phyloP scores from a whole-genome alignment of 1,140 invertebrate genomes.

The Thaumatotibia leucotreta region DNA sequence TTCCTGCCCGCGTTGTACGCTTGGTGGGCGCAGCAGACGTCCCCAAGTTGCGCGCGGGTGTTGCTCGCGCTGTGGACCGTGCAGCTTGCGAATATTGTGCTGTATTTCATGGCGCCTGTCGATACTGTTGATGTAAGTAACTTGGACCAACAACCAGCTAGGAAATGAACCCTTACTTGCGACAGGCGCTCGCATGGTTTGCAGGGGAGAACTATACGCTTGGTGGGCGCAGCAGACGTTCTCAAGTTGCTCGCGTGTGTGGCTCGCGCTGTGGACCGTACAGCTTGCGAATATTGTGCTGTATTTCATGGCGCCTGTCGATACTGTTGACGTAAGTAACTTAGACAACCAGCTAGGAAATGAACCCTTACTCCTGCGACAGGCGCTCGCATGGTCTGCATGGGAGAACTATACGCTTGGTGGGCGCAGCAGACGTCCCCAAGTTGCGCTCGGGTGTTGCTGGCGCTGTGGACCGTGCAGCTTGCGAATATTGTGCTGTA shows the following conservation, averaged over 20 bases:
- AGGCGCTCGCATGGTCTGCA: conserved; percentile 19
- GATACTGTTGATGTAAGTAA: conserved; percentile 51
- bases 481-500: conserved; percentile 78
- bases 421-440: conserved; percentile 92
- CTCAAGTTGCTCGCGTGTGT: conserved; percentile 81
- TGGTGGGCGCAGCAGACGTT: conserved; percentile 96
- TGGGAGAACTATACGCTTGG: conserved; percentile 77
- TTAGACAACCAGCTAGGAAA: too few relatives aligned
- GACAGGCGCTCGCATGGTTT: too few relatives aligned
- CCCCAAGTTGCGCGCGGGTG: conserved; percentile 82
- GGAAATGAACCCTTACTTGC: too few relatives aligned
- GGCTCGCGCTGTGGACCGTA: conserved; percentile 85
- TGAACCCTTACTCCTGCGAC: too few relatives aligned
- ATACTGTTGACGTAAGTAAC: conserved; percentile 50
- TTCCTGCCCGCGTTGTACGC: conserved; percentile 88
- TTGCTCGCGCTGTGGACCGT: conserved; percentile 87
- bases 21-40: conserved; percentile 95
- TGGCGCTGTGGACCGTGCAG: conserved; percentile 86
- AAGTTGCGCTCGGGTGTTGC: conserved; percentile 83
- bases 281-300: conserved; percentile 82
- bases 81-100: conserved; percentile 81
- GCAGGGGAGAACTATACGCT: too few relatives aligned
- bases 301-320: conserved; percentile 57
- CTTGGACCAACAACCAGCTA: too few relatives aligned
- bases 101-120: conserved; percentile 61